Percentiles rank a stretch among this genome's conserved stretches.
phyloP scores from a whole-genome alignment of 23 tunicate genomes.

The Styela clava region DNA sequence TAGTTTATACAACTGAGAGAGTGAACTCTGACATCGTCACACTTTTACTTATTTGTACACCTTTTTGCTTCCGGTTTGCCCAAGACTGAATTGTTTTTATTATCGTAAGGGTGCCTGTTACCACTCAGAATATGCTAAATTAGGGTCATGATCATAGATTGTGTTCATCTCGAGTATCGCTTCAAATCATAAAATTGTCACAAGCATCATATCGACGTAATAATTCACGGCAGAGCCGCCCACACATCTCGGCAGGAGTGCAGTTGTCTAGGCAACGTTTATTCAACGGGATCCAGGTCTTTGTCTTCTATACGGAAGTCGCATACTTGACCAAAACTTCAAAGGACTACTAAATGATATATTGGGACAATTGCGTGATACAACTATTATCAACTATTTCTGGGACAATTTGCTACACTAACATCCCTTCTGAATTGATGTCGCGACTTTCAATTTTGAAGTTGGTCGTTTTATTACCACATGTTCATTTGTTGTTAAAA shows the following conservation, averaged over 20 bases:
- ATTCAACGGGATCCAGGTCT: not conserved
- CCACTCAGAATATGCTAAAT: not conserved
- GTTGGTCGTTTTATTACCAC: too few species aligned
- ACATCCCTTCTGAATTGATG: too few species aligned
- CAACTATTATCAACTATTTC: too few species aligned
- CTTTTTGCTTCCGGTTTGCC: not conserved
- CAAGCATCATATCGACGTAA: not conserved
- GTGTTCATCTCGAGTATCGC: not conserved
- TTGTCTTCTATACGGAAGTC: not conserved
- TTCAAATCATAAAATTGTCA: not conserved
- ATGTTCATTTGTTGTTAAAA: too few species aligned
- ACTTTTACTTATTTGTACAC: not conserved
- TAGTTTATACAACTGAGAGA: not conserved
- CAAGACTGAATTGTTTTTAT: not conserved
- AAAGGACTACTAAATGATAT: too few species aligned
- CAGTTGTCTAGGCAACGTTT: not conserved
- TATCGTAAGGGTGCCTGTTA: not conserved
- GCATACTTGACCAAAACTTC: too few species aligned
- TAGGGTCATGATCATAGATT: not conserved
- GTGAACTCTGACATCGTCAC: not conserved
- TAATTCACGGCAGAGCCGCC: not conserved
- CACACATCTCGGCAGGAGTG: not conserved
- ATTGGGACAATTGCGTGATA: too few species aligned
- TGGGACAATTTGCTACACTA: too few species aligned
- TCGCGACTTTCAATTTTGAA: too few species aligned